A percentile compares a stretch with the other conserved stretches of the same genome.
Evolutionary conservation across 2,888 invertebrate species (phyloP).

Genomic region (Vesta saturnalis): DNA sequence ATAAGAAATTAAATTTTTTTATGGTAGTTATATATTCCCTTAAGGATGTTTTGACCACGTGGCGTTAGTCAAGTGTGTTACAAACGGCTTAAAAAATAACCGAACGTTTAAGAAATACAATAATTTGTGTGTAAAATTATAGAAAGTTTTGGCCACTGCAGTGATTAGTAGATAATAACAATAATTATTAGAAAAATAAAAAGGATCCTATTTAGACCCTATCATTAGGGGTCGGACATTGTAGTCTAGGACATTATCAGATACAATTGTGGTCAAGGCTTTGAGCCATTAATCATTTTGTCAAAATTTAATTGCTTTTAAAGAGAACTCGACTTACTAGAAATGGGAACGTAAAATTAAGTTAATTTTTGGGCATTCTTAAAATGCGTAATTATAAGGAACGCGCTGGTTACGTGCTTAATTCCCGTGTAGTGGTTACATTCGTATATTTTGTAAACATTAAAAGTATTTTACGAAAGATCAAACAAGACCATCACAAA

Average conservation of each 20-base stretch:
- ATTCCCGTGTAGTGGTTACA: conserved; percentile 33
- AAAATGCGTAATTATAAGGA: conserved; percentile 54
- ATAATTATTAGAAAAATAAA: conserved; percentile 55
- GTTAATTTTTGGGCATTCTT: conserved; percentile 48
- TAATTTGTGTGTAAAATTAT: conserved; percentile 32
- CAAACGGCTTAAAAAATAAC: conserved; percentile 24
- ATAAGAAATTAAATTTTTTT: conserved; percentile 14
- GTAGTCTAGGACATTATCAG: conserved; percentile 55
- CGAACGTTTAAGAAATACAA: conserved; percentile 35
- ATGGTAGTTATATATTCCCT: conserved; percentile 25
- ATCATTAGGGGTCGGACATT: conserved; percentile 55
- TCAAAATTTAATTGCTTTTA: conserved; percentile 60
- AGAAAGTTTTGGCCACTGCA: conserved; percentile 50
- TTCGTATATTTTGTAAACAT: conserved; percentile 37
- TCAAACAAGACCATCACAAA: conserved; percentile 34
- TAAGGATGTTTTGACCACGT: conserved; percentile 31
- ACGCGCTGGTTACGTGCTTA: conserved; percentile 35
- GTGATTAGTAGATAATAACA: conserved; percentile 55
- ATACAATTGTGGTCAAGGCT: conserved; percentile 56
- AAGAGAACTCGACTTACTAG: conserved; percentile 50
- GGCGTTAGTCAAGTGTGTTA: conserved; percentile 28
- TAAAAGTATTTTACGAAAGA: conserved; percentile 32
- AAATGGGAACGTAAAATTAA: conserved; percentile 50
- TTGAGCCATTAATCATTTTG: conserved; percentile 60
- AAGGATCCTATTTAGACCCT: conserved; percentile 54